Evolutionary conservation across 2,797 vertebrate genomes (phyloP).

Genomic region (Parauchenoglanis ngamensis): DNA sequence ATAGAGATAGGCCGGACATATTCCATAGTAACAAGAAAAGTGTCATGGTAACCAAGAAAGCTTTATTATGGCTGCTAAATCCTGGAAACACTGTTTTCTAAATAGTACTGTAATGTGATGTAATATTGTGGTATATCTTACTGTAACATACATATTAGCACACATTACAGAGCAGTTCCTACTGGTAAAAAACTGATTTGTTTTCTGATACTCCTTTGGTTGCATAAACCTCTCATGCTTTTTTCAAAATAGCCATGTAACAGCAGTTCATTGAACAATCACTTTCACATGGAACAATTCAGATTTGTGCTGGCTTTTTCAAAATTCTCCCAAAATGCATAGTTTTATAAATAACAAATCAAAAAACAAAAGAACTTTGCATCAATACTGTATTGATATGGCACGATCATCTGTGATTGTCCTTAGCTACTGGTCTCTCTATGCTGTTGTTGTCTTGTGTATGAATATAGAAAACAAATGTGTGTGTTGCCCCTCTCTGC

Average conservation of each 20-base stretch:
- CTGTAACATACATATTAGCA: not conserved
- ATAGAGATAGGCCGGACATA: not conserved
- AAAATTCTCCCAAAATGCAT: not conserved
- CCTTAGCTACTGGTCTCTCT: not conserved
- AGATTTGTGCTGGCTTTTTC: not conserved
- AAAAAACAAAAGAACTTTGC: not conserved
- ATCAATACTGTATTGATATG: not conserved
- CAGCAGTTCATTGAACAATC: not conserved
- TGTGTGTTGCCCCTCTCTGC: not conserved
- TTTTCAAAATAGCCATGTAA: not conserved
- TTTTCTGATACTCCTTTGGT: not conserved
- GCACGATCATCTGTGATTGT: not conserved
- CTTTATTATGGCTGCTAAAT: not conserved
- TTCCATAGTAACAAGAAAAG: not conserved
- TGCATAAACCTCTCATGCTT: not conserved
- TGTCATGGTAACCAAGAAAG: slow-evolving; percentile 1
- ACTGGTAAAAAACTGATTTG: not conserved
- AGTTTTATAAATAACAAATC: not conserved
- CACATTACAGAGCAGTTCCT: not conserved
- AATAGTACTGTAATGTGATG: not conserved
- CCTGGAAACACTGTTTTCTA: not conserved
- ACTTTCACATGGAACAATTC: not conserved
- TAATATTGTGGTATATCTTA: not conserved
- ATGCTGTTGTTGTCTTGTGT: not conserved
- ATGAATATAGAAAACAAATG: slow-evolving; percentile 6